Percentiles rank a stretch among this genome's conserved stretches.
These are phyloP conservation scores for Tetropium fuscum DNA, from an alignment of 2,888 invertebrate species.

Conservation along the genomic window DNA sequence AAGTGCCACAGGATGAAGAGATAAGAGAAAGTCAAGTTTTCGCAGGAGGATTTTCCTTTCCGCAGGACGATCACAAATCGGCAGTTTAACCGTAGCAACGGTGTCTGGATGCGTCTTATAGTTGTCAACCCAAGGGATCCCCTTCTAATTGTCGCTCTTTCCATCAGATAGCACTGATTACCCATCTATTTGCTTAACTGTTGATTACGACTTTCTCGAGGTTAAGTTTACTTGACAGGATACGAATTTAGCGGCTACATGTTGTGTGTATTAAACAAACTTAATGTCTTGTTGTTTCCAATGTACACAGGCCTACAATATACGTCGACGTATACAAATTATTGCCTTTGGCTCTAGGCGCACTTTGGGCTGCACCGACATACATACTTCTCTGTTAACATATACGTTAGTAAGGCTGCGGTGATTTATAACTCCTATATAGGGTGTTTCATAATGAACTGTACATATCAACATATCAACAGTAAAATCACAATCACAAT, in stretches of 20 bases:
- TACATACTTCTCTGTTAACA: no score
- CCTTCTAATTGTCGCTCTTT: constrained; percentile 41
- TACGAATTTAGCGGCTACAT: constrained; percentile 34
- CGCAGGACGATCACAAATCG: constrained; percentile 1
- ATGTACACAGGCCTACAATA: no score
- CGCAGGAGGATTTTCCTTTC: background rate
- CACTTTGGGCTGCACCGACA: no score
- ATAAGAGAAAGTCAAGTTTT: background rate
- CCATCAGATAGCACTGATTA: constrained; percentile 41
- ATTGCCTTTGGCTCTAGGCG: no score
- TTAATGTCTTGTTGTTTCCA: no score
- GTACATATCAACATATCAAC: no score
- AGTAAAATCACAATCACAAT: no score
- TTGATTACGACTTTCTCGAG: constrained; percentile 44
- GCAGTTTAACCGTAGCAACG: constrained; percentile 2
- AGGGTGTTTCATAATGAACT: no score
- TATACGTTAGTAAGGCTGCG: no score
- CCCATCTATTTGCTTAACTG: constrained; percentile 47
- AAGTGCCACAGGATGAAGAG: background rate
- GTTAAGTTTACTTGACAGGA: constrained; percentile 24
- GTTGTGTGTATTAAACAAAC: constrained; percentile 39
- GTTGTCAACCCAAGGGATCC: constrained; percentile 34
- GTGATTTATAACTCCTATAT: no score
- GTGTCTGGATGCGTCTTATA: constrained; percentile 37
- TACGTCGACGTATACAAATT: no score